Conservation (phyloP, 2,888 invertebrate species). For the Horisme vitalbata region DNA sequence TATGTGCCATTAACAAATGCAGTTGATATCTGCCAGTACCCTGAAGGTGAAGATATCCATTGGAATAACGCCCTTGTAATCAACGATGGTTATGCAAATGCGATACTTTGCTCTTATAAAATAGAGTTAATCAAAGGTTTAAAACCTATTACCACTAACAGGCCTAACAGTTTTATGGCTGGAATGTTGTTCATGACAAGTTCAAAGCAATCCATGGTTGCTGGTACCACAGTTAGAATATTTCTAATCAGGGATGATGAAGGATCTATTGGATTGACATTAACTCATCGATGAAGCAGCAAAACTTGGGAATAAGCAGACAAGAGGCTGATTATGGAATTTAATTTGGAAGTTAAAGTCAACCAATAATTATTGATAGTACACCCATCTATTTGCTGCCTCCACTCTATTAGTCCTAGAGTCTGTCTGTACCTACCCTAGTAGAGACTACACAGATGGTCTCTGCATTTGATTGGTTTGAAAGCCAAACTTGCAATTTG, state of each 20-base stretch:
- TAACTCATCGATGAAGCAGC: no score
- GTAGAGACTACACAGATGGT: no score
- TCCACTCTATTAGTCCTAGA: no score
- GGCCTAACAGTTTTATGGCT: slow-evolving; percentile 67
- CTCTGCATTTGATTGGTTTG: no score
- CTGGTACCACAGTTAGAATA: slow-evolving; percentile 54
- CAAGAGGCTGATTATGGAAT: no score
- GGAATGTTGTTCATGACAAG: slow-evolving; percentile 73
- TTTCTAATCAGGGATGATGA: slow-evolving; percentile 55
- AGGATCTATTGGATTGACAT: slow-evolving; percentile 59
- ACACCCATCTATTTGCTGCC: no score
- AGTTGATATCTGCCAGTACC: slow-evolving; percentile 46
- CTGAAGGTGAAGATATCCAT: slow-evolving; percentile 17
- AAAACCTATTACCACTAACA: slow-evolving; percentile 65
- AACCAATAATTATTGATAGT: no score
- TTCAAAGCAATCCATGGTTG: slow-evolving; percentile 47
- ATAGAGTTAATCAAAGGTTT: slow-evolving; percentile 66
- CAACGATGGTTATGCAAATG: slow-evolving; percentile 69
- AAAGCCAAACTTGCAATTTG: no score
- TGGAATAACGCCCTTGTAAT: slow-evolving; percentile 36
- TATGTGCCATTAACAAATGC: slow-evolving; percentile 66
- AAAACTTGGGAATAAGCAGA: no score
- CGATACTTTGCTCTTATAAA: slow-evolving; percentile 82
- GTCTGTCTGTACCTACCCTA: no score
- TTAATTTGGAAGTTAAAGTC: no score